Percentiles rank a stretch among this genome's conserved stretches.
Evolutionary conservation across 2,888 invertebrate species (phyloP).

Genomic region (Andrena bucephala): DNA sequence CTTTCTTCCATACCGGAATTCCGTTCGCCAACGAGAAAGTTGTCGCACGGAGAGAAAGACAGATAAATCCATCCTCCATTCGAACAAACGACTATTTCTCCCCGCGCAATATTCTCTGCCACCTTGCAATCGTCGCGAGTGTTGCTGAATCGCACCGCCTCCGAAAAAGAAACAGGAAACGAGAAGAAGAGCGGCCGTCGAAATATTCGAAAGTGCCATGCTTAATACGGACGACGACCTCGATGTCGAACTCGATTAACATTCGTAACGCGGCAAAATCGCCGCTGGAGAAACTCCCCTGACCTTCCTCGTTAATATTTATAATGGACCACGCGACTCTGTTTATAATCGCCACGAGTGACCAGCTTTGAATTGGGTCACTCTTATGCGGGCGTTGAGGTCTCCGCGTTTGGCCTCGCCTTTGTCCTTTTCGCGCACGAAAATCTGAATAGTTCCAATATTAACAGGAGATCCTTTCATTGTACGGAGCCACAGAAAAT

Average conservation of each 20-base stretch:
- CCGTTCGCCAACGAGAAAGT: slow-evolving; percentile 61
- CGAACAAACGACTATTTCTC: neutral
- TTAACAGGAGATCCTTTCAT: no score
- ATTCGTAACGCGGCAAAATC: slow-evolving; percentile 41
- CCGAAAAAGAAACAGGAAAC: neutral
- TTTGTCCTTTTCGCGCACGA: no score
- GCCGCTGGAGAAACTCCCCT: slow-evolving; percentile 60
- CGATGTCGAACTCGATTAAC: slow-evolving; percentile 50
- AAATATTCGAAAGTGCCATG: slow-evolving; percentile 65
- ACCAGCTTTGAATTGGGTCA: slow-evolving; percentile 49
- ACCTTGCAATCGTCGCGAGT: neutral
- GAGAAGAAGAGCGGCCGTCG: slow-evolving; percentile 1
- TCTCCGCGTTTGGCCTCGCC: neutral
- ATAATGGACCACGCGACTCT: slow-evolving; percentile 53
- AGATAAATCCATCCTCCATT: neutral
- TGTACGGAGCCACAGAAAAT: no score
- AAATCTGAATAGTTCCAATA: no score
- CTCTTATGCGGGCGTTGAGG: slow-evolving; percentile 31
- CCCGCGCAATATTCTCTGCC: neutral
- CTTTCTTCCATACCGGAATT: slow-evolving; percentile 54
- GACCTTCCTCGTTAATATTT: slow-evolving; percentile 71
- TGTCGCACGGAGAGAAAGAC: neutral
- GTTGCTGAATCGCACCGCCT: neutral
- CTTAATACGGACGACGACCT: slow-evolving; percentile 61
- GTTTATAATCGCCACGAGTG: slow-evolving; percentile 47